phyloP scores from a whole-genome alignment of 1,140 invertebrate genomes.

The Leptinotarsa undecemlineata region DNA sequence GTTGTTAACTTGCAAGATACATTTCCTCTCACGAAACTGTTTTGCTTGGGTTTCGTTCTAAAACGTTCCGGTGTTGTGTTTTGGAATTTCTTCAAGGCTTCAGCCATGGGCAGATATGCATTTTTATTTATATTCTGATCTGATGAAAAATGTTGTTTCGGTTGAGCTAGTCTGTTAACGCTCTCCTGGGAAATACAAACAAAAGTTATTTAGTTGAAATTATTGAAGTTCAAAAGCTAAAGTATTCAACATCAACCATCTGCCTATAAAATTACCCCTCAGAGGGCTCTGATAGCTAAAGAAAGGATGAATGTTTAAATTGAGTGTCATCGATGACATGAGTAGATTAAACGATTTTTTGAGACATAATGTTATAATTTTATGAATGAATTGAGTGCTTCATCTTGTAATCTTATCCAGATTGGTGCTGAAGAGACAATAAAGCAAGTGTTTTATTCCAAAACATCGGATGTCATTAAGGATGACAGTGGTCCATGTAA shows the following conservation, averaged over 20 bases:
- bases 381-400: no score
- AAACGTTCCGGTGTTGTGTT: slow-evolving; percentile 57
- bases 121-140: slow-evolving; percentile 30
- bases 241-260: neutral
- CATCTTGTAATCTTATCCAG: no score
- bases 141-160: slow-evolving; percentile 35
- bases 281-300: neutral
- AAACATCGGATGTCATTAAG: no score
- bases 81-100: slow-evolving; percentile 57
- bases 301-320: no score
- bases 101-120: slow-evolving; percentile 56
- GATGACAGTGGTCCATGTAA: no score
- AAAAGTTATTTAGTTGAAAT: no score
- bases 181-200: neutral
- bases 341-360: no score
- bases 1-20: slow-evolving; percentile 39
- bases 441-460: no score
- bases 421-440: no score
- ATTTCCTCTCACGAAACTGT: slow-evolving; percentile 17
- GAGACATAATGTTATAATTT: no score
- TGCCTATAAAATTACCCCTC: neutral
- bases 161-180: slow-evolving; percentile 37
- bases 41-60: slow-evolving; percentile 43
- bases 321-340: no score
- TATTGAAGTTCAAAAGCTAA: neutral